Evolutionary conservation across 2,113 vertebrate species (phyloP), one percentile per base, ranked within the genome.

Genomic region (Oxygymnocypris stewartii): DNA sequence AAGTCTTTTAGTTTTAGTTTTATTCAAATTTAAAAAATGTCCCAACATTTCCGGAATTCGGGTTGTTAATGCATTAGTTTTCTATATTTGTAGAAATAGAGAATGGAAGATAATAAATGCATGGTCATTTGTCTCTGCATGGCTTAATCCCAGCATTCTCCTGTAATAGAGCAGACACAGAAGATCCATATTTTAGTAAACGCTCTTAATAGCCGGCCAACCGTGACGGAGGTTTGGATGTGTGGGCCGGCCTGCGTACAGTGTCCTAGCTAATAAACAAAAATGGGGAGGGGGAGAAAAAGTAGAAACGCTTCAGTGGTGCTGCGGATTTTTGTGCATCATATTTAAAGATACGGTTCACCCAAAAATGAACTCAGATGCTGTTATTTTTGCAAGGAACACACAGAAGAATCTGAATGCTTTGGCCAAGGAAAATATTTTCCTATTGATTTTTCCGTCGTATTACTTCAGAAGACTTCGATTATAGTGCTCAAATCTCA

Each of bases 401-500:
- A 20, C 16, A 78, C 44, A 8, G 42, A 18, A 51, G n/a, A 49
- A 77, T 18, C 14, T 51, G n/a, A 35, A 35, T 31, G 28, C 75
- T 54, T 78, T 0, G 14, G 25, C 75, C 47, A 4, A 78, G 47
- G 25, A 1, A 54, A 54, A 35, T 14, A 78, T 35, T 77, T 77
- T 51, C 16, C 25, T 77, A 77, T 77, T 77, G 75, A 78, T 54
- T 54, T 78, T 81, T 44, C 79, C 20, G 4, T 80, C 7, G 13
- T 25, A 80, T 63, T 13, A 42, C 79, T 80, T 61, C 35, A 63
- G 78, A 63, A 63, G 78, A 63, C 54, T 61, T 78, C 4, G 49
- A 54, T 31, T 77, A 51, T 18, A 11, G 47, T 54, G 16, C 25
- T 51, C 47, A 54, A 31, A 40, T 49, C 74, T 16, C 42, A 76